Conservation (phyloP, 2,888 invertebrate species). For the Lasioglossum zephyrum region DNA sequence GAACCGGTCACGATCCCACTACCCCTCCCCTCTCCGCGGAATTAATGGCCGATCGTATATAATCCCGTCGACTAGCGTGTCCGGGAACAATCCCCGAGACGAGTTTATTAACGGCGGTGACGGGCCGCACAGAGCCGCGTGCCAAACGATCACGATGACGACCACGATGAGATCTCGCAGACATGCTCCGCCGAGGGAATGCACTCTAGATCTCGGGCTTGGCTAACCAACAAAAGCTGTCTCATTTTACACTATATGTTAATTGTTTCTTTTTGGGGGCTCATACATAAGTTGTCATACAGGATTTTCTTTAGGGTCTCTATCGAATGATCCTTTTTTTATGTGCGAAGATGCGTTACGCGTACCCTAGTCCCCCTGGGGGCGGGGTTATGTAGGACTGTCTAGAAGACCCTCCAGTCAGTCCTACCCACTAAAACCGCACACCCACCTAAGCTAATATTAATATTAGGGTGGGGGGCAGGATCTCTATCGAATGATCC, state of each 20-base stretch:
- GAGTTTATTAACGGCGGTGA: slow-evolving; percentile 60
- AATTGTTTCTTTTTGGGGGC: background rate
- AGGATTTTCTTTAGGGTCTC: background rate
- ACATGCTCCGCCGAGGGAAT: background rate
- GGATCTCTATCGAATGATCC: too few species aligned
- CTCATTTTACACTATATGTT: background rate
- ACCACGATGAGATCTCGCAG: background rate
- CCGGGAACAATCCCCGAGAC: slow-evolving; percentile 26
- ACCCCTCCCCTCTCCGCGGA: background rate
- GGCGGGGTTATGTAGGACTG: too few species aligned
- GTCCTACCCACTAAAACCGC: too few species aligned
- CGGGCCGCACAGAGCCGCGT: slow-evolving; percentile 48
- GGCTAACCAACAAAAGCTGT: background rate
- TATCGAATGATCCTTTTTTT: too few species aligned
- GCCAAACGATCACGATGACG: slow-evolving; percentile 46
- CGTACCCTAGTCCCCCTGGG: too few species aligned
- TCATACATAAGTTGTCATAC: too few species aligned
- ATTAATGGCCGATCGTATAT: slow-evolving; percentile 9
- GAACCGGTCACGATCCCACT: background rate
- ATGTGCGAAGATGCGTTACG: too few species aligned
- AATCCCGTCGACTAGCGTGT: slow-evolving; percentile 8
- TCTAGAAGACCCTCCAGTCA: too few species aligned
- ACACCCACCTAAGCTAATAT: too few species aligned
- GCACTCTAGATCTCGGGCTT: background rate
- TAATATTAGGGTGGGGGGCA: too few species aligned